Percentiles rank a stretch among this genome's conserved stretches.
phyloP scores from a whole-genome alignment of 2,888 invertebrate species.

The Callimorpha dominula region DNA sequence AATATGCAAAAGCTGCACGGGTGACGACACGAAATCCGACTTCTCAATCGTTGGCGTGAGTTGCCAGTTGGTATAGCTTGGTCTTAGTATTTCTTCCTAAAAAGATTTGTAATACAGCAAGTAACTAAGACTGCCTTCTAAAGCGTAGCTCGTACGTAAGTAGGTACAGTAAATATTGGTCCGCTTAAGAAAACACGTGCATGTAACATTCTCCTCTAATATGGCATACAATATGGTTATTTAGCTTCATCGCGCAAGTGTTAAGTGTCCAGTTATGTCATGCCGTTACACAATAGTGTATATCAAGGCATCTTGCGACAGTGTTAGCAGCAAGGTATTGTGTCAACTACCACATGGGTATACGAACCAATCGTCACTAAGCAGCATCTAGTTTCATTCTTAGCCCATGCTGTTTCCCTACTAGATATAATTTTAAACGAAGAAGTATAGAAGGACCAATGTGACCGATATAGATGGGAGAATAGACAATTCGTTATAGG shows the following conservation, averaged over 20 bases:
- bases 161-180: neutral
- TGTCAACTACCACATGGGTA: neutral
- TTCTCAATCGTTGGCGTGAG: no score
- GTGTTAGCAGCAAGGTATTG: neutral
- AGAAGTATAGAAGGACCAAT: neutral
- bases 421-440: neutral
- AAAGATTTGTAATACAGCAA: no score
- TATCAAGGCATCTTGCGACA: constrained; percentile 19
- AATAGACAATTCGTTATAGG: neutral
- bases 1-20: no score
- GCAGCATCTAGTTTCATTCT: neutral
- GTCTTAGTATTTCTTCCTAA: no score
- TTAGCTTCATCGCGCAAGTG: constrained; percentile 7
- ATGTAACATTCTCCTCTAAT: constrained; percentile 27
- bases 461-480: neutral
- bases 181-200: neutral
- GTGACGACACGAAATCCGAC: no score
- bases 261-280: constrained; percentile 37
- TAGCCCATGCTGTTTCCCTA: neutral
- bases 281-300: constrained; percentile 23
- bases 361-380: neutral
- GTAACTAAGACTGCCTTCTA: neutral
- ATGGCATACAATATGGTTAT: constrained; percentile 35
- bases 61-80: no score
- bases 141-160: neutral